phyloP scores from a whole-genome alignment of 64 coral and sea anemone genomes.

The Actinia equina region DNA sequence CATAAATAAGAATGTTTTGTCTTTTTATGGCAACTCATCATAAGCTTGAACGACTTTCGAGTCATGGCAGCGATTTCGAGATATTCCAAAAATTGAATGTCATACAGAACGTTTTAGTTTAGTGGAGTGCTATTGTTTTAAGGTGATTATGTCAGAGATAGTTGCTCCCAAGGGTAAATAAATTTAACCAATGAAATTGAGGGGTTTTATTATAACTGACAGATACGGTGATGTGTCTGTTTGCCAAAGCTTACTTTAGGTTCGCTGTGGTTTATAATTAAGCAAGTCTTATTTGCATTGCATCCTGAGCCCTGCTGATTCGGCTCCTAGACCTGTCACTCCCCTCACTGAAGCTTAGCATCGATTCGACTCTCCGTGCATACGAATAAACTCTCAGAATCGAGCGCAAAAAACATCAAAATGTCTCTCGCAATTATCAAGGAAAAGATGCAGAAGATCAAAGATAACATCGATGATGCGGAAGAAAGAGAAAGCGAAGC shows the following conservation, averaged over 20 bases:
- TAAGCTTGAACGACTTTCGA: background rate
- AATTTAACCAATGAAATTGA: conserved; percentile 17
- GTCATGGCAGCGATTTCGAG: background rate
- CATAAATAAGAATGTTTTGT: background rate
- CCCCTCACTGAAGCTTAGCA: background rate
- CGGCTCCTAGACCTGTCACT: background rate
- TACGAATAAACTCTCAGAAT: background rate
- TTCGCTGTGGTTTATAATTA: conserved; percentile 27
- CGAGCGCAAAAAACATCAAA: background rate
- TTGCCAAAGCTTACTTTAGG: background rate
- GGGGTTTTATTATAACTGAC: background rate
- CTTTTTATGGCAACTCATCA: background rate
- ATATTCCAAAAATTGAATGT: background rate
- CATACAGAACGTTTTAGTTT: background rate
- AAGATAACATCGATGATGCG: conserved; percentile 37
- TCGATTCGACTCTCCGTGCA: background rate
- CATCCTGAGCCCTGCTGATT: conserved; percentile 4
- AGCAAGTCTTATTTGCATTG: conserved; percentile 9
- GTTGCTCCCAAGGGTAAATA: conserved; percentile 50
- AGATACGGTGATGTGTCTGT: conserved; percentile 1
- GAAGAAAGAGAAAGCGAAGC: conserved; percentile 51
- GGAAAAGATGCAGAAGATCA: conserved; percentile 23
- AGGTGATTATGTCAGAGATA: background rate
- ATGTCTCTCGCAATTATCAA: conserved; percentile 38
- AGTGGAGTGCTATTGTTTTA: background rate